Evolutionary conservation across 2,797 vertebrate genomes (phyloP).

Genomic region (Coccyzus lansbergi): DNA sequence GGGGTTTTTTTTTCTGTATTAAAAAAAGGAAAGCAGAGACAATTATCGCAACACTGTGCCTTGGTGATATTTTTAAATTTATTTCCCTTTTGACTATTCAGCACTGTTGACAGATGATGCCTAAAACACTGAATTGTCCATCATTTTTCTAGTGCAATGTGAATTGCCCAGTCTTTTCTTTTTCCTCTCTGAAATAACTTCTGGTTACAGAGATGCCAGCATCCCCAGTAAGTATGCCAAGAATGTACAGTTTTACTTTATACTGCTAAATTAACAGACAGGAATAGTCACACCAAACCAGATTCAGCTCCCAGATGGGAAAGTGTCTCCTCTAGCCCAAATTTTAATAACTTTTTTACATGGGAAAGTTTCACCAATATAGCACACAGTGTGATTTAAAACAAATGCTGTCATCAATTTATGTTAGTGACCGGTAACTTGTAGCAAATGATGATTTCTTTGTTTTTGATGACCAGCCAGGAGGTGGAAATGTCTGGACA

Average conservation of each 20-base stretch:
- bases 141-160: neutral
- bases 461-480: neutral
- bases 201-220: slow-evolving; percentile 45
- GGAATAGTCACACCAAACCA: slow-evolving; percentile 54
- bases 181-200: neutral
- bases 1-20: neutral
- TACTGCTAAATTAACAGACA: slow-evolving; percentile 46
- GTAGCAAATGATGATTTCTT: neutral
- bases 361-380: slow-evolving; percentile 15
- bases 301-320: slow-evolving; percentile 49
- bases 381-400: slow-evolving; percentile 5
- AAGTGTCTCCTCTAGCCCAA: slow-evolving; percentile 17
- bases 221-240: slow-evolving; percentile 41
- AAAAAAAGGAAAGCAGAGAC: neutral
- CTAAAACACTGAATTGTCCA: neutral
- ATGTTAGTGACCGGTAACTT: neutral
- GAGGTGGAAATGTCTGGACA: neutral
- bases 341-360: slow-evolving; percentile 36
- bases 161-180: neutral
- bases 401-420: neutral
- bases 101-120: neutral
- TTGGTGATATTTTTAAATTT: neutral
- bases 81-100: slow-evolving; percentile 17
- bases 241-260: slow-evolving; percentile 35
- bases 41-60: neutral